Conservation (phyloP, 2,797 vertebrate species). For the Arnoldichthys spilopterus region DNA sequence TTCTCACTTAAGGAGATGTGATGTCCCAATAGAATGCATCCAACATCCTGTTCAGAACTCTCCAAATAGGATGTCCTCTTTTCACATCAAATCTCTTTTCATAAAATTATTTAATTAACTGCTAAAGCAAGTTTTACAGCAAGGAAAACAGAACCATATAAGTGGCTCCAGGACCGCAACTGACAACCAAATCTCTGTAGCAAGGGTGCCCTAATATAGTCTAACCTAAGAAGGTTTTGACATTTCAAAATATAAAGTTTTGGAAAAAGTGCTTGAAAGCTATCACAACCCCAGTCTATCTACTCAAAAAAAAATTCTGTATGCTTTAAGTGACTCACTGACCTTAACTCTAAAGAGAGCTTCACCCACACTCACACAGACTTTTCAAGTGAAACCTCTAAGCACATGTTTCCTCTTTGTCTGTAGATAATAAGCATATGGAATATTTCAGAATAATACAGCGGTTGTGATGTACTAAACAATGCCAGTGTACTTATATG, state of each 20-base stretch:
- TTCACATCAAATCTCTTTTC: not conserved
- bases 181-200: not conserved
- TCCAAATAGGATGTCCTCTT: conserved; percentile 2
- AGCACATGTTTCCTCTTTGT: not conserved
- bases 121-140: not conserved
- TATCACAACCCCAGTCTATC: not conserved
- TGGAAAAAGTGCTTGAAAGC: not conserved
- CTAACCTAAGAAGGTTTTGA: not conserved
- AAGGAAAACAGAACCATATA: conserved; percentile 2
- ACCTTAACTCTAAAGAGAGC: not conserved
- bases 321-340: not conserved
- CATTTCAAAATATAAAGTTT: not conserved
- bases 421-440: too few species aligned
- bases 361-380: not conserved
- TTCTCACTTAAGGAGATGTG: not conserved
- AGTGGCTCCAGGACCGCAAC: not conserved
- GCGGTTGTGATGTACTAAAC: too few species aligned
- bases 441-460: too few species aligned
- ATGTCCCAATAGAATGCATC: not conserved
- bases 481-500: too few species aligned
- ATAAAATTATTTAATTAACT: conserved; percentile 4
- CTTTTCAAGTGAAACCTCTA: not conserved
- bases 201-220: not conserved
- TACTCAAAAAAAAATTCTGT: not conserved
- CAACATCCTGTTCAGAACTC: not conserved